These are phyloP conservation scores for Rhabditophanes sp. DNA, from an alignment of 2,888 invertebrate species.

Conservation along the genomic window DNA sequence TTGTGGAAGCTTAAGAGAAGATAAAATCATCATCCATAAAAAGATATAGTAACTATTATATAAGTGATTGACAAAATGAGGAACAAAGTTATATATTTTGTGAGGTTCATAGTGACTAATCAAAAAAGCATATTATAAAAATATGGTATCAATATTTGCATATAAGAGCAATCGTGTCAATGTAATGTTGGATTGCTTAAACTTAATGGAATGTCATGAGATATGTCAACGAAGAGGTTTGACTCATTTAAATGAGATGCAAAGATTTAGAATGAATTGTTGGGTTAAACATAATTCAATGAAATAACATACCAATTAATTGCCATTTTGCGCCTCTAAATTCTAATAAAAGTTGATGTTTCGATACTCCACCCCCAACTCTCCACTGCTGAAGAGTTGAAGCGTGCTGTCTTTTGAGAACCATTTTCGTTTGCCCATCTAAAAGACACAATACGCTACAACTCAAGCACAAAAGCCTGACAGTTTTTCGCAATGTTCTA, in stretches of 20 bases:
- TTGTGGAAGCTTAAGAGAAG: too few relatives aligned
- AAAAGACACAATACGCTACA: slow-evolving; percentile 52
- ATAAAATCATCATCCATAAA: too few relatives aligned
- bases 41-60: too few relatives aligned
- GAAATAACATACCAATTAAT: slow-evolving; percentile 28
- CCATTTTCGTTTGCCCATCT: slow-evolving; percentile 52
- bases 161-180: slow-evolving; percentile 1
- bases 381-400: slow-evolving; percentile 54
- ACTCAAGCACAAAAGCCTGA: slow-evolving; percentile 52
- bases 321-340: slow-evolving; percentile 54
- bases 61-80: too few relatives aligned
- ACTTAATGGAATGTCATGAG: background rate
- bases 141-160: too few relatives aligned
- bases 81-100: too few relatives aligned
- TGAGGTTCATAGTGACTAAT: too few relatives aligned
- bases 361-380: slow-evolving; percentile 53
- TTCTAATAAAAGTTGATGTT: slow-evolving; percentile 53
- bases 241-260: background rate
- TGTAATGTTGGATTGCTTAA: background rate
- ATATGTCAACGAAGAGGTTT: background rate
- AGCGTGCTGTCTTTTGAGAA: slow-evolving; percentile 50
- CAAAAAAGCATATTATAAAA: too few relatives aligned
- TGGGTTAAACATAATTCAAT: slow-evolving; percentile 1
- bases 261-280: background rate
- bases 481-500: slow-evolving; percentile 53